Evolutionary conservation across 2,888 invertebrate genomes (phyloP).

Genomic region (Platypus cylindrus): DNA sequence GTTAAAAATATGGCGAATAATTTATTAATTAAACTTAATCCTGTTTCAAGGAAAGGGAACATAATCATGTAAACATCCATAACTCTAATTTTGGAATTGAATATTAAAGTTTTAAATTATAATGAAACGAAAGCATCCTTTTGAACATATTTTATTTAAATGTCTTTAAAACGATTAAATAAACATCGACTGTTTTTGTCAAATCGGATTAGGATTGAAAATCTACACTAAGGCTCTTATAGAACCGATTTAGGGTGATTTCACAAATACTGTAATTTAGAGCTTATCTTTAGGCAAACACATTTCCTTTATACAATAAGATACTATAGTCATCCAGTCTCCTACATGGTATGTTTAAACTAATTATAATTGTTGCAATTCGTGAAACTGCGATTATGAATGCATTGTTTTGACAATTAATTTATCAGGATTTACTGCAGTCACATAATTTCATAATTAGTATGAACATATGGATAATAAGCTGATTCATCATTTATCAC

Average conservation of each 20-base stretch:
- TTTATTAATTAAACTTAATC: too few species aligned
- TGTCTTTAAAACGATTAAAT: conserved; percentile 9
- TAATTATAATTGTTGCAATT: conserved; percentile 11
- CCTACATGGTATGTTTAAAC: conserved; percentile 8
- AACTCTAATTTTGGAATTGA: too few species aligned
- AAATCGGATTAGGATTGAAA: conserved; percentile 6
- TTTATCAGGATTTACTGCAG: conserved; percentile 4
- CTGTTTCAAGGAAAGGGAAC: too few species aligned
- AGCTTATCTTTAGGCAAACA: conserved; percentile 33
- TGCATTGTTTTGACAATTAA: conserved; percentile 6
- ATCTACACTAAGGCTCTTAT: conserved; percentile 7
- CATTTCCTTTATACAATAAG: conserved; percentile 22
- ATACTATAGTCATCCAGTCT: conserved; percentile 10
- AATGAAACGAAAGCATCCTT: too few species aligned
- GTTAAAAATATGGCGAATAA: too few species aligned
- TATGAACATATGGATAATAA: too few species aligned
- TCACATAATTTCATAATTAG: too few species aligned
- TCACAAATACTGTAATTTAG: conserved; percentile 32
- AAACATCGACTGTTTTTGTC: conserved; percentile 9
- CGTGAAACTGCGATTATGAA: conserved; percentile 4
- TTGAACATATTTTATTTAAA: too few species aligned
- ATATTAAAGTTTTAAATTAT: too few species aligned
- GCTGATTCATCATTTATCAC: too few species aligned
- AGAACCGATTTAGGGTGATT: conserved; percentile 27
- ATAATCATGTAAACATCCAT: too few species aligned